Evolutionary conservation across 2,888 invertebrate genomes (phyloP), one percentile per base, ranked within the genome.

Genomic region (Diarsia brunnea): DNA sequence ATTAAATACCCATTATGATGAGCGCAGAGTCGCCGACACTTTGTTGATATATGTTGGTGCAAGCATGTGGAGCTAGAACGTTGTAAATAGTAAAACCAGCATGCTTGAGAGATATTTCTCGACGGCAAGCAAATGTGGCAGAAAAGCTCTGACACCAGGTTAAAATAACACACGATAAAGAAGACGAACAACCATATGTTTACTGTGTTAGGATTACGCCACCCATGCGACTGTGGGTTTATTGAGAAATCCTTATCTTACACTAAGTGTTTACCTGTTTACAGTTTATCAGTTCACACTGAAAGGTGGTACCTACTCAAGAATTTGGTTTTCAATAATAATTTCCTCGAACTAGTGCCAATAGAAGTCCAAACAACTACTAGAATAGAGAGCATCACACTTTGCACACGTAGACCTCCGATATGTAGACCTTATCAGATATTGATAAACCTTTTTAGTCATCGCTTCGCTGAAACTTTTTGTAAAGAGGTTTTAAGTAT

Each of bases 161-260:
- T 38, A 38, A 38, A 38, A 38, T 38, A 38, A 38, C 38, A 38
- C 38, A 38, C 38, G 38, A 38, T 8, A 38, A 38, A 7, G 38
- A 38, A 7, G 38, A 38, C 38, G 38, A 38, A 55, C 24, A 27
- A 21, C 27, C 49, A 69, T 45, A 51, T 68, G 63, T 43, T 66
- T 49, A 49, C 49, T 68, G 63, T 53, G 38, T 64, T 58, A 31
- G 58, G 71, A 78, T 81, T 72, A 55, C 16, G 31, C n/a, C 14
- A 68, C 68, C 61, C 66, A 66, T 58, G 78, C 64, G 71, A 78
- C 27, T 21, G 19, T 31, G 16, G 49, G 55, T 65, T 71, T 71
- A 58, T 84, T 72, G 51, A 81, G 69, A 81, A 81, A 72, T 71
- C 51, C 27, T 82, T 84, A 82, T 84, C 85, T 71, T 11, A 58